phyloP scores from a whole-genome alignment of 2,888 invertebrate species.

The Idaea biselata region DNA sequence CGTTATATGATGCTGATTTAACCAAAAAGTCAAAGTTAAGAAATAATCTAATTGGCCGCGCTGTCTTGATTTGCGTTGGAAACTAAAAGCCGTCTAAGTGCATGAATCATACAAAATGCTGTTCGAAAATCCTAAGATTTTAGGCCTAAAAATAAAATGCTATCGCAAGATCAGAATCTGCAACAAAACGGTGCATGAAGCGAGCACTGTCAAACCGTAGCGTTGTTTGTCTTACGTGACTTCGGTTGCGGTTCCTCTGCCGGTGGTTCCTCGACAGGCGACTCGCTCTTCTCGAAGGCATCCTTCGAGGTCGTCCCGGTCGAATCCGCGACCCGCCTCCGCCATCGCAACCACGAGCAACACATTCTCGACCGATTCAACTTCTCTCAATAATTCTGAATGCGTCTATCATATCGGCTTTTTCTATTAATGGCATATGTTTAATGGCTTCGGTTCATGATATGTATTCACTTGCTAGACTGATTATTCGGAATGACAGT shows the following conservation, averaged over 20 bases:
- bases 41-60: background rate
- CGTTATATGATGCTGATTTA: slow-evolving; percentile 3
- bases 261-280: slow-evolving; percentile 37
- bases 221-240: slow-evolving; percentile 64
- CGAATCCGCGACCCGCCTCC: slow-evolving; percentile 65
- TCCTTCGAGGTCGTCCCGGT: slow-evolving; percentile 48
- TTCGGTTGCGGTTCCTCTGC: slow-evolving; percentile 41
- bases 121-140: no score
- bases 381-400: slow-evolving; percentile 31
- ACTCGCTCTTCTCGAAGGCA: slow-evolving; percentile 54
- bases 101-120: slow-evolving; percentile 50
- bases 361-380: slow-evolving; percentile 60
- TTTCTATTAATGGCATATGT: background rate
- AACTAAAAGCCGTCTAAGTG: slow-evolving; percentile 27
- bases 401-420: slow-evolving; percentile 18
- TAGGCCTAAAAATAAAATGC: slow-evolving; percentile 25
- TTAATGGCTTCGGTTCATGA: slow-evolving; percentile 23
- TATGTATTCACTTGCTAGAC: slow-evolving; percentile 55
- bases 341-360: slow-evolving; percentile 72
- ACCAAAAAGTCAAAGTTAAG: background rate
- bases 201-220: slow-evolving; percentile 38
- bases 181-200: slow-evolving; percentile 50
- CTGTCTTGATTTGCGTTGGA: background rate
- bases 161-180: slow-evolving; percentile 31
- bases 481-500: slow-evolving; percentile 60